Evolutionary conservation across 2,113 vertebrate species (phyloP), one percentile per base, ranked within the genome.

Genomic region (Lipophrys pholis): DNA sequence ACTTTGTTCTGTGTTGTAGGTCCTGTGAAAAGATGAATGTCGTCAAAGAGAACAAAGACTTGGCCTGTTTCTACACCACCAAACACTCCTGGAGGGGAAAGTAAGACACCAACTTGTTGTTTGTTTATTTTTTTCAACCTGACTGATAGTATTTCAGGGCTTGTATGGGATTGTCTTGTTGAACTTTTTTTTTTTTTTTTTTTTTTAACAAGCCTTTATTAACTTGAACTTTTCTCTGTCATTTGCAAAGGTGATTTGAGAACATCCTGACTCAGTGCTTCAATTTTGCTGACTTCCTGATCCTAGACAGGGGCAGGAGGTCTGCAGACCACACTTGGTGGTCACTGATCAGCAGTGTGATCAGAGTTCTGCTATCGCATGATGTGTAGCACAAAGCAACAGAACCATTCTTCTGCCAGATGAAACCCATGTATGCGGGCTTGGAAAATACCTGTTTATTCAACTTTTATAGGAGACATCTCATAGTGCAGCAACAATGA

Each of bases 81-180:
- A 99, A 99, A 89, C 98, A 99, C 95, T 99, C 98, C 77, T 99
- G 98, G 97, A 97, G 98, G 81, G 98, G 98, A 81, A 99, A 97
- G 97, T 99, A 96, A 96, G 97, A 94, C 66, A 71, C 7, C 35
- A 21, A 15, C 7, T 14, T 67, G 21, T 30, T 30, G 21, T 30
- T 30, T 30, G 2, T 30, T 30, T 30, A 2, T 30, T 9, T 52
- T 58, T 65, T 54, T 39, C 42, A 58, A 7, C 15, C 6, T 6
- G 11, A 12, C 41, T 7, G 6, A 74, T 67, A 21, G 5, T 11
- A 38, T 83, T 76, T 73, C 15, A 69, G 16, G 5, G 11, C 14
- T 2, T 41, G 14, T 16, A 0, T 30, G 21, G 5, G 5, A 74
- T 67, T 21, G 5, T 11, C 17, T 83, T 76, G 71, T 49, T 42